These are phyloP conservation scores for Buceros bicornis DNA, from an alignment of 2,797 vertebrate genomes.

Conservation along the genomic window DNA sequence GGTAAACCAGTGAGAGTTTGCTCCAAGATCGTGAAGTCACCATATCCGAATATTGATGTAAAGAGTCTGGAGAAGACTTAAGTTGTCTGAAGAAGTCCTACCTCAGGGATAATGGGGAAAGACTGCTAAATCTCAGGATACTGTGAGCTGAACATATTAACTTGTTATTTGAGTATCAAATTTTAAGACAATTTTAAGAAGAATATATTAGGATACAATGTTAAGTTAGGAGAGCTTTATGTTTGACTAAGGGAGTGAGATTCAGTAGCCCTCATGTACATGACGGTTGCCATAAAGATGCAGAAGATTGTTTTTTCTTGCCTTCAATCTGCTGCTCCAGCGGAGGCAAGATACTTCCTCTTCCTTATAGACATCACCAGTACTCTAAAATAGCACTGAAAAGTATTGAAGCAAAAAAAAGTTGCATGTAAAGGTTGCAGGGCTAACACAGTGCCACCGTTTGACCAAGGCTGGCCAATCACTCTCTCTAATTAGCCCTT, in stretches of 20 bases:
- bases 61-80: background rate
- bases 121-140: background rate
- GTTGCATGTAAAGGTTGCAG: fast-evolving
- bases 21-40: background rate
- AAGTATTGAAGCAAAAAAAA: background rate
- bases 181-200: background rate
- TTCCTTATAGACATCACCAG: fast-evolving
- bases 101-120: background rate
- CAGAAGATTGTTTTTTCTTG: background rate
- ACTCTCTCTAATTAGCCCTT: too few species aligned
- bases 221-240: background rate
- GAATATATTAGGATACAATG: background rate
- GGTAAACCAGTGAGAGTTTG: background rate
- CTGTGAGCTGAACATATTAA: background rate
- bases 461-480: too few species aligned
- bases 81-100: background rate
- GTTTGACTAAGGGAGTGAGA: background rate
- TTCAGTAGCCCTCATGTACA: background rate
- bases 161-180: background rate
- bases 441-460: background rate
- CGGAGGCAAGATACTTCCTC: fast-evolving
- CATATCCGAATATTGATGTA: background rate
- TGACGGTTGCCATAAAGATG: background rate
- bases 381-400: background rate
- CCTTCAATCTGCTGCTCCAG: background rate